Evolutionary conservation across 2,888 invertebrate species (phyloP).

Genomic region (Lasius fuliginosus): DNA sequence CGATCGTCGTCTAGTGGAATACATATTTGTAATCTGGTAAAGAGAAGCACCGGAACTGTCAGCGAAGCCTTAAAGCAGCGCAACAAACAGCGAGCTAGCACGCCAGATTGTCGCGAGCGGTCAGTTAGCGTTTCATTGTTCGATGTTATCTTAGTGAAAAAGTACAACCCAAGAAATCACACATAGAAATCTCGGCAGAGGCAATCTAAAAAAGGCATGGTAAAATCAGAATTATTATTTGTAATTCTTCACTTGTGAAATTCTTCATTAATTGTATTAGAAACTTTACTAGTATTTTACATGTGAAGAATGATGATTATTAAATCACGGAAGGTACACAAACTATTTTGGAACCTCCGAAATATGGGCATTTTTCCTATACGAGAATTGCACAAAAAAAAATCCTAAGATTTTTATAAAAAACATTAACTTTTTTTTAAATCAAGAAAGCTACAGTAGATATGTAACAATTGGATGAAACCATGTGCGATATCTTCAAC

Average conservation of each 20-base stretch:
- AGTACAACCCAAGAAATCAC: not conserved
- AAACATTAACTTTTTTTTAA: not conserved
- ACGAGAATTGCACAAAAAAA: not conserved
- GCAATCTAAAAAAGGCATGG: conserved; percentile 21
- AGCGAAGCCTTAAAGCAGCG: conserved; percentile 81
- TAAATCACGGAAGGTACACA: not conserved
- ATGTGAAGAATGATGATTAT: not conserved
- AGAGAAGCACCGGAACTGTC: conserved; percentile 86
- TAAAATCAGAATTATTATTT: conserved; percentile 37
- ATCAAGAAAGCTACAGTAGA: not conserved
- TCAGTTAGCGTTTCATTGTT: conserved; percentile 28
- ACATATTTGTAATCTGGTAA: conserved; percentile 84
- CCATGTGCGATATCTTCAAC: not conserved
- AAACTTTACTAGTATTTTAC: not conserved
- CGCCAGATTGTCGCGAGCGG: not conserved
- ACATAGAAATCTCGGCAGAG: not conserved
- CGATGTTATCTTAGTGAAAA: not conserved
- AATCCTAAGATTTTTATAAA: not conserved
- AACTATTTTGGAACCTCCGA: not conserved
- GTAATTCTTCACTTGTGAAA: not conserved
- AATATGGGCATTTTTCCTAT: not conserved
- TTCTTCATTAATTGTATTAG: not conserved
- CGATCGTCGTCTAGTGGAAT: conserved; percentile 82
- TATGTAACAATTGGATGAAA: not conserved
- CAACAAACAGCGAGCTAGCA: not conserved